These are phyloP conservation scores for Carassius carassius DNA, from an alignment of 2,113 vertebrate genomes.

Conservation along the genomic window DNA sequence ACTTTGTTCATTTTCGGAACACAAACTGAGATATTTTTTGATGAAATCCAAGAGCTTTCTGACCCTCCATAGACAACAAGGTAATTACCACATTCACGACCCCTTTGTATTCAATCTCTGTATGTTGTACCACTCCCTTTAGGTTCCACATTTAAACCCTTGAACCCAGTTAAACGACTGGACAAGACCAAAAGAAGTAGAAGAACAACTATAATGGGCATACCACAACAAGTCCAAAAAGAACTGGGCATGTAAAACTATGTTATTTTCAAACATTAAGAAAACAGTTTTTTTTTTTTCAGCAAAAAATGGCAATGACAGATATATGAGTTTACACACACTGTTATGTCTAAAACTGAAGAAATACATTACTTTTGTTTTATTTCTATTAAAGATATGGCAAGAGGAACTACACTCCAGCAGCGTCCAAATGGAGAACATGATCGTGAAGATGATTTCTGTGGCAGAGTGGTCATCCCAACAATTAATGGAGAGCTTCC, in stretches of 20 bases:
- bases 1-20: too few relatives aligned
- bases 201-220: constrained; percentile 92
- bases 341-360: background rate
- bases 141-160: constrained; percentile 95
- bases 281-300: background rate
- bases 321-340: background rate
- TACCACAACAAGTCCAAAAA: constrained; percentile 92
- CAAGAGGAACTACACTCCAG: constrained; percentile 66
- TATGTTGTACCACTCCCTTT: background rate
- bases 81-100: too few relatives aligned
- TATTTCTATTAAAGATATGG: constrained; percentile 64
- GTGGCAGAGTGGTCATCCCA: constrained; percentile 78
- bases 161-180: constrained; percentile 81
- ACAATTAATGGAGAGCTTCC: constrained; percentile 81
- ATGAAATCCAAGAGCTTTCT: too few relatives aligned
- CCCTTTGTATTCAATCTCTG: background rate
- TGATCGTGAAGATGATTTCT: constrained; percentile 55
- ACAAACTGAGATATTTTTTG: too few relatives aligned
- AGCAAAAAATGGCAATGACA: background rate
- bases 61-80: too few relatives aligned
- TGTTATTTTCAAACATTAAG: background rate
- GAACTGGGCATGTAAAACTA: constrained; percentile 83
- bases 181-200: constrained; percentile 78
- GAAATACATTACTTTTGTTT: background rate
- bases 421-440: constrained; percentile 63